phyloP scores from a whole-genome alignment of 2,888 invertebrate genomes.

The Drosophila multiciliata region DNA sequence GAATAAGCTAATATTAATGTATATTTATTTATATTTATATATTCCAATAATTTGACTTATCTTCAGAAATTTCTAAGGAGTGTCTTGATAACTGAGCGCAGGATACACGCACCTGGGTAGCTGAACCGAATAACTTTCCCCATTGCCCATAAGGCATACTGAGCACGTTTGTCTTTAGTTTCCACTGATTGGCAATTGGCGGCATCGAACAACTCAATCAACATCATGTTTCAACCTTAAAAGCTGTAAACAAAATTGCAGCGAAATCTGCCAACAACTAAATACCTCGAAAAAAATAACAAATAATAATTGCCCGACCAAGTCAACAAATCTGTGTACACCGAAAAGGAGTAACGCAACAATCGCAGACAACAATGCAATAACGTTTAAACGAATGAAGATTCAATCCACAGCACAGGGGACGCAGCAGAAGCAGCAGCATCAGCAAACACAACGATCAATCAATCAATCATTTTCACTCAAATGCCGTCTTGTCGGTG shows the following conservation, averaged over 20 bases:
- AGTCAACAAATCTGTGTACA: constrained; percentile 72
- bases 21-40: not conserved
- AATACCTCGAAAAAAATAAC: constrained; percentile 46
- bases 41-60: not conserved
- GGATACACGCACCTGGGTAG: constrained; percentile 16
- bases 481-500: constrained; percentile 70
- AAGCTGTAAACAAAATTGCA: constrained; percentile 58
- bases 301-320: constrained; percentile 71
- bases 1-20: not conserved
- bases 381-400: constrained; percentile 41
- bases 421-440: constrained; percentile 30
- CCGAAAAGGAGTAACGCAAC: constrained; percentile 72
- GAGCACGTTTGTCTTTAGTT: constrained; percentile 47
- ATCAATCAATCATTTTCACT: constrained; percentile 80
- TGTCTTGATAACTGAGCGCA: not conserved
- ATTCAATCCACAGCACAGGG: constrained; percentile 19
- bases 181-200: constrained; percentile 57
- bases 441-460: constrained; percentile 58
- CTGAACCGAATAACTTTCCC: constrained; percentile 42
- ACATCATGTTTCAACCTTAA: constrained; percentile 60
- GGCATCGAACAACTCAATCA: constrained; percentile 60
- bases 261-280: constrained; percentile 60
- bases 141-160: constrained; percentile 26
- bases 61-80: not conserved
- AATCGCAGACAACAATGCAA: constrained; percentile 51